Percentiles rank a stretch among this genome's conserved stretches.
Conservation (phyloP, 2,797 vertebrate species). For the Vireo griseus region DNA sequence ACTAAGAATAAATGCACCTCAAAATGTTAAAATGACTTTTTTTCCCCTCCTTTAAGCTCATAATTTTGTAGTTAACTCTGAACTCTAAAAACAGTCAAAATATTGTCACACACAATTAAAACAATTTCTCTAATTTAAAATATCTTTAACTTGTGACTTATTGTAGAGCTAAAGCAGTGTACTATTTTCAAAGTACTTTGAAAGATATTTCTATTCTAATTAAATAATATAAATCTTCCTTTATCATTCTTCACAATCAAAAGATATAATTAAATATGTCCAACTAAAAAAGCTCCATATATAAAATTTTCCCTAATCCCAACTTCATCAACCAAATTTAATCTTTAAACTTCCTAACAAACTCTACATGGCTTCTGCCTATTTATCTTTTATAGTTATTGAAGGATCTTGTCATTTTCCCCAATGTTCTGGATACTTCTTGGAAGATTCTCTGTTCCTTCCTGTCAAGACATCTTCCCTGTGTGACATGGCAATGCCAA, state of each 20-base stretch:
- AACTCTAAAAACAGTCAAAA: background rate
- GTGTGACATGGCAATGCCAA: background rate
- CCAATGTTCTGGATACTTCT: background rate
- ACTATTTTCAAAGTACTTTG: background rate
- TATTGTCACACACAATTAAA: background rate
- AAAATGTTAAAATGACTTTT: background rate
- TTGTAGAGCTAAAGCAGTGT: background rate
- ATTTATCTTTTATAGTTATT: background rate
- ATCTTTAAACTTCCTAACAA: background rate
- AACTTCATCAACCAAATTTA: fast-evolving
- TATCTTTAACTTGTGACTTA: background rate
- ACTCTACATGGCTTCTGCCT: background rate
- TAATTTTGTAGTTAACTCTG: background rate
- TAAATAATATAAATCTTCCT: background rate
- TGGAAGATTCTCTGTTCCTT: background rate
- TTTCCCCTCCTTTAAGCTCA: background rate
- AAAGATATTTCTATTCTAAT: background rate
- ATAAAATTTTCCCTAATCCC: background rate
- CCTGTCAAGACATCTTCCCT: background rate
- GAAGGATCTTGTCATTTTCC: background rate
- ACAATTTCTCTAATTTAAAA: background rate
- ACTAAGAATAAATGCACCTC: background rate
- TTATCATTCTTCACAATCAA: background rate
- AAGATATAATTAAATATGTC: background rate
- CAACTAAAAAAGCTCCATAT: background rate